These are phyloP conservation scores for Candoia aspera DNA, from an alignment of 2,113 vertebrate genomes.

Conservation along the genomic window DNA sequence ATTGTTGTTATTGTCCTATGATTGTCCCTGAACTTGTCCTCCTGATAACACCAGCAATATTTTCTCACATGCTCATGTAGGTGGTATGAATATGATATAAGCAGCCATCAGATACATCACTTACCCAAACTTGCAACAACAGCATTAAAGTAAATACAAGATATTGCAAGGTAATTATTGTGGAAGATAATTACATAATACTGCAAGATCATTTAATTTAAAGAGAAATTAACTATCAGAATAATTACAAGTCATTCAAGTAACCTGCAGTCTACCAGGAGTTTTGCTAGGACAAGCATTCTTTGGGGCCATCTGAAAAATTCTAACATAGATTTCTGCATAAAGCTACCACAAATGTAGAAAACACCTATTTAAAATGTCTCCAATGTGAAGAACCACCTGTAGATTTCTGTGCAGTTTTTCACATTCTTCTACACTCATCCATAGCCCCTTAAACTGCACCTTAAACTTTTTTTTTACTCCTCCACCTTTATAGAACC, in stretches of 20 bases:
- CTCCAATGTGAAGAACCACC: neutral
- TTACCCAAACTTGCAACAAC: neutral
- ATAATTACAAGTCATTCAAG: neutral
- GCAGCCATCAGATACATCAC: neutral
- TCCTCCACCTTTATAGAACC: neutral
- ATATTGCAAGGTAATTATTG: neutral
- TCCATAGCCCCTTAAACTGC: neutral
- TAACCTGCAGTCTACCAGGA: neutral
- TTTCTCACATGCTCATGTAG: no score
- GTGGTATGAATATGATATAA: no score
- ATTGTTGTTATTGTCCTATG: neutral
- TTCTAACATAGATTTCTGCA: neutral
- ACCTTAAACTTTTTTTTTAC: neutral
- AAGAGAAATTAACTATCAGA: neutral
- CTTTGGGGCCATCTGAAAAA: neutral
- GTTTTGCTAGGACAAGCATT: neutral
- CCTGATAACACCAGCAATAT: neutral
- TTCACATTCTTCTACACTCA: neutral
- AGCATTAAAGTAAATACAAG: neutral
- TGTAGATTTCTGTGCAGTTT: neutral
- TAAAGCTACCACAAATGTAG: neutral
- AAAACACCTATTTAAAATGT: neutral
- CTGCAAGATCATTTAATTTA: neutral
- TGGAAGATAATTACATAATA: no score
- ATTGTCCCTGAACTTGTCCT: neutral